Evolutionary conservation across 2,888 invertebrate genomes (phyloP), one percentile per base, ranked within the genome.

Genomic region (Polymixis lichenea): DNA sequence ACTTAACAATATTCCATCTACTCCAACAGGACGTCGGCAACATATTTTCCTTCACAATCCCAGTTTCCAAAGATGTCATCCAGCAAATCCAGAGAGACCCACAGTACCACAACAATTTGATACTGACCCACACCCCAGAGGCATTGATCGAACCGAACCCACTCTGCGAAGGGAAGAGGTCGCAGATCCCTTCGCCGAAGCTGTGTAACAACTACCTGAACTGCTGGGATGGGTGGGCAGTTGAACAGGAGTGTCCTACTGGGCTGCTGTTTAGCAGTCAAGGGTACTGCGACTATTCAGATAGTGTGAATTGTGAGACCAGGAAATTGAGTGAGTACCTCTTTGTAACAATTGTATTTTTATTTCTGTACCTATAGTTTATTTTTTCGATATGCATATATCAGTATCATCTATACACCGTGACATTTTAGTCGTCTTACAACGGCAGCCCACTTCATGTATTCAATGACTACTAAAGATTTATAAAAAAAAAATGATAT

Each of bases 221-320:
- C 91, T 98, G 98, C 90, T 98, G 98, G 98, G 97, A 98, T 86
- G 98, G 97, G 0, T 96, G 97, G 84, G 97, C 97, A 0, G 95
- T 97, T 43, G 98, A 98, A 86, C 97, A 98, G 90, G 96, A 97
- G 32, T 98, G 98, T 81, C 97, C 98, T 0, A 93, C 94, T 17
- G 97, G 97, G 0, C 90, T 98, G 8, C 89, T 97, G 56, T 98
- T 98, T 91, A 97, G 97, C 0, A 95, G 91, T 28, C 94, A 95
- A 62, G 97, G 96, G 2, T 97, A 97, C 84, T 98, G 98, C 80
- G 98, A 98, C 87, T 98, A 97, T 87, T 94, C 97, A 0, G 95
- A 96, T 83, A 97, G 97, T 86, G 98, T 98, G 3, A 96, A 97
- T 82, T 98, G 98, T 89, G 95, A 95, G 46, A 95, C 94, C 78